These are phyloP conservation scores for Lophochroa leadbeateri DNA, from an alignment of 2,113 vertebrate genomes.

Conservation along the genomic window DNA sequence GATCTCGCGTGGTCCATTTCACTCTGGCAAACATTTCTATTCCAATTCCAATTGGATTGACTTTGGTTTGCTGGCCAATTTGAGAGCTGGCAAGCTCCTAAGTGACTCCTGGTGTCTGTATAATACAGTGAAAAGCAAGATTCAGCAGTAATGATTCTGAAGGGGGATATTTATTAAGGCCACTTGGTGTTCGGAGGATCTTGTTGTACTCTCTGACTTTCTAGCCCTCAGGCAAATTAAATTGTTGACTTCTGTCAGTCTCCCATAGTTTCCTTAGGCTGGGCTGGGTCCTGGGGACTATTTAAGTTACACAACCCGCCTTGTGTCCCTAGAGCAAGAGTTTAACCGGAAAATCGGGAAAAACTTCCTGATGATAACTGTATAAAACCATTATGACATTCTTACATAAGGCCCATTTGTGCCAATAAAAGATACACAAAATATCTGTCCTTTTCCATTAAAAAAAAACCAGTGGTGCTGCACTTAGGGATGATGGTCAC, in stretches of 20 bases:
- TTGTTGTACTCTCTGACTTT: neutral
- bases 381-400: neutral
- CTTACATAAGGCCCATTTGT: neutral
- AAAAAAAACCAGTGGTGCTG: neutral
- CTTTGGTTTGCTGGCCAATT: slow-evolving; percentile 10
- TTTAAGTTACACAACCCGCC: neutral
- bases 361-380: neutral
- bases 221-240: neutral
- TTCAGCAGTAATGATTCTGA: neutral
- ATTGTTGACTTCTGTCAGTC: neutral
- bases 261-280: neutral
- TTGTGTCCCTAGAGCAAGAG: neutral
- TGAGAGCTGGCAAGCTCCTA: slow-evolving; percentile 18
- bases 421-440: neutral
- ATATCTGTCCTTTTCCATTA: neutral
- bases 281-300: neutral
- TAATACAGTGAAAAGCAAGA: neutral
- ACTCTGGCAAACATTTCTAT: slow-evolving; percentile 8
- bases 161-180: neutral
- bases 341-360: neutral
- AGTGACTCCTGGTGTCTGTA: neutral
- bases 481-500: neutral
- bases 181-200: neutral
- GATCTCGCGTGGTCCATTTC: neutral
- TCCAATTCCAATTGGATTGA: slow-evolving; percentile 6